Percentiles rank a stretch among this genome's conserved stretches.
These are phyloP conservation scores for Odontomachus brunneus DNA, from an alignment of 1,140 invertebrate genomes.

Conservation along the genomic window DNA sequence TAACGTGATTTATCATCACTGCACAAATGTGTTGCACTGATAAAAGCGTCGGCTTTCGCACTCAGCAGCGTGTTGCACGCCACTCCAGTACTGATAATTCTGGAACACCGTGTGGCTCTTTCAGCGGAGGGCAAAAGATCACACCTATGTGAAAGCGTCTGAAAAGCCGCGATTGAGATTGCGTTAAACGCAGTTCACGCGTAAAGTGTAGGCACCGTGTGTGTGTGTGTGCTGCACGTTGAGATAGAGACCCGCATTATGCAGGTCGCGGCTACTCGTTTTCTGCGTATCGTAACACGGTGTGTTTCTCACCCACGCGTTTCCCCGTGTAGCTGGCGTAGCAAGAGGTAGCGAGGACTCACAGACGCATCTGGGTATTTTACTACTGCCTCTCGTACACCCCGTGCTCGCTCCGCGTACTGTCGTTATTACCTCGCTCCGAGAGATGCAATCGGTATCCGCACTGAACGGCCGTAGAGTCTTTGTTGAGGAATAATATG, in stretches of 20 bases:
- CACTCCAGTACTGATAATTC: neutral
- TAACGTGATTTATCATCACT: too few species aligned
- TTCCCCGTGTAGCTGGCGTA: neutral
- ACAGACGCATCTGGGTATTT: constrained; percentile 31
- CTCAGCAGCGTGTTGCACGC: too few species aligned
- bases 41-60: neutral
- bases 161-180: constrained; percentile 9
- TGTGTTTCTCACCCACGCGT: constrained; percentile 36
- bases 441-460: constrained; percentile 2
- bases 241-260: constrained; percentile 54
- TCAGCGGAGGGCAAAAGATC: constrained; percentile 4
- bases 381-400: neutral
- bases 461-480: neutral
- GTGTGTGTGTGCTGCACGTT: neutral
- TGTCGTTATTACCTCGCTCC: neutral
- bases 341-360: constrained; percentile 13
- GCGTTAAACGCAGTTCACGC: constrained; percentile 26
- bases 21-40: neutral
- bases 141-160: neutral
- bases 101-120: neutral
- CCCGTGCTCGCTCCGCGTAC: too few species aligned
- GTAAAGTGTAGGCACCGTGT: neutral
- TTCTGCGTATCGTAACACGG: constrained; percentile 33
- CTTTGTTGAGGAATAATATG: neutral
- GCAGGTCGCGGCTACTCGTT: constrained; percentile 58